Percentiles rank a stretch among this genome's conserved stretches.
phyloP scores from a whole-genome alignment of 2,797 vertebrate species.

The Artibeus jamaicensis region DNA sequence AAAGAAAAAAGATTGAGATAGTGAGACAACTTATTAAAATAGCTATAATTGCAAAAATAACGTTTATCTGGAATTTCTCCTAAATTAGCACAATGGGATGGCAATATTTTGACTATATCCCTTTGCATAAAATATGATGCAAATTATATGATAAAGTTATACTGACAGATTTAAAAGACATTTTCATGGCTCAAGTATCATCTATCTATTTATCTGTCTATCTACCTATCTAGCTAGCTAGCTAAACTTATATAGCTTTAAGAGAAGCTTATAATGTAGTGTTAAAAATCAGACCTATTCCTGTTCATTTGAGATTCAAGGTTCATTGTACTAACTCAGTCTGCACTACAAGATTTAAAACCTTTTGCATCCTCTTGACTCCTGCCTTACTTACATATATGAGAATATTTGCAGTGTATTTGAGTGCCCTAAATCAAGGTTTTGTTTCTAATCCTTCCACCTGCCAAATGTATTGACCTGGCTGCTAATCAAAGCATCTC shows the following conservation, averaged over 20 bases:
- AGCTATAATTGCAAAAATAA: neutral
- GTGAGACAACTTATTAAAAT: neutral
- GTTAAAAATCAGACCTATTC: neutral
- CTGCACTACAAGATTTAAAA: slow-evolving; percentile 17
- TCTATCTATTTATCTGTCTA: neutral
- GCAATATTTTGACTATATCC: neutral
- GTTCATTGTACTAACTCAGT: neutral
- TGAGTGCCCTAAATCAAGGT: neutral
- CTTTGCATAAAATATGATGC: neutral
- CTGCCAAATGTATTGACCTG: neutral
- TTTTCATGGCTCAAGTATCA: neutral
- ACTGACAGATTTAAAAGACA: neutral
- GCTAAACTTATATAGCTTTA: neutral
- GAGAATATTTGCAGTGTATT: neutral
- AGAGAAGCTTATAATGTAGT: neutral
- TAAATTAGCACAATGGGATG: neutral
- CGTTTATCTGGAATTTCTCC: neutral
- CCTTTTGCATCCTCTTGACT: neutral
- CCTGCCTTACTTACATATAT: neutral
- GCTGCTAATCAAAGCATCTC: neutral
- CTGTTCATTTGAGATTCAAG: neutral
- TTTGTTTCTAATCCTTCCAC: neutral
- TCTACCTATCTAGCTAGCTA: neutral
- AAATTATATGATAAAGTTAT: neutral
- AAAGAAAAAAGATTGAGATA: neutral